Evolutionary conservation across 2,797 vertebrate genomes (phyloP), one percentile per base, ranked within the genome.

Genomic region (Intellagama lesueurii): DNA sequence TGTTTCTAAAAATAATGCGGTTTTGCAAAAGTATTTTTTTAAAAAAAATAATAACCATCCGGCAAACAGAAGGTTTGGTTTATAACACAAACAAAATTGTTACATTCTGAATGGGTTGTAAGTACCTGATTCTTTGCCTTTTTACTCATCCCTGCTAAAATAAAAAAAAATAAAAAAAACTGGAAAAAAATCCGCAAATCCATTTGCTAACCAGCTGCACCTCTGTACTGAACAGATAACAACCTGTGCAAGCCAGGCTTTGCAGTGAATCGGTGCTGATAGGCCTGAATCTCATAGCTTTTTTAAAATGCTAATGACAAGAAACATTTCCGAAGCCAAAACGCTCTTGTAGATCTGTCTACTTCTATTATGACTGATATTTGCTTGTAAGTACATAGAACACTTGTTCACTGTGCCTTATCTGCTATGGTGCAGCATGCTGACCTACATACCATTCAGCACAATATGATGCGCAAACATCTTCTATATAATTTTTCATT

Each of bases 361-460:
- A 98, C 98, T 98, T 98, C 98, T 98, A 98, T 99, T 99, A 99
- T 99, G 98, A 99, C 99, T 99, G 99, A 99, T 99, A 99, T 99
- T 99, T 99, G 98, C 99, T 99, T 99, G 99, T 99, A 99, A 99
- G 98, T 99, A 99, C 99, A 99, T 98, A 99, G 98, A 98, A 98
- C 99, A 99, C 99, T 99, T 99, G 98, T 99, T 99, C 98, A 97
- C 97, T 88, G 97, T 96, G 98, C 98, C 99, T 99, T 99, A 99
- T 99, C 99, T 99, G 97, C 93, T 96, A 97, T 97, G 97, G 97
- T 98, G 98, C 99, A 99, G 99, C 99, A 99, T 98, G 98, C 98
- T 99, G 99, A 99, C 99, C 99, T 99, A 99, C 99, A 99, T 99
- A 98, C 98, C 98, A 98, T 98, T 98, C 98, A 98, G 98, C 98